phyloP scores from a whole-genome alignment of 2,113 vertebrate genomes.

The Catharus bicknelli region DNA sequence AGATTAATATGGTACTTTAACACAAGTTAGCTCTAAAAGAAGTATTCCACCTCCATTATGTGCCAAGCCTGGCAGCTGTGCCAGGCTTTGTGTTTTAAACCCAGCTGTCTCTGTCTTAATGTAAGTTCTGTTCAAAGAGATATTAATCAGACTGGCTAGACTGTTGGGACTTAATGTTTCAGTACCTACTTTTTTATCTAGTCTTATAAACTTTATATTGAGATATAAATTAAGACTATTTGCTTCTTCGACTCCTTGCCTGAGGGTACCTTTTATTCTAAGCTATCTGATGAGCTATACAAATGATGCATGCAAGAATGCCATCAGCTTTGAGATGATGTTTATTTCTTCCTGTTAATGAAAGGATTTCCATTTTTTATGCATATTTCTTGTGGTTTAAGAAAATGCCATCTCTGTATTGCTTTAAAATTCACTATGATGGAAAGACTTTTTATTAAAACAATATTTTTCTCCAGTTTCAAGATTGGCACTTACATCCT shows the following conservation, averaged over 20 bases:
- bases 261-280: constrained; percentile 60
- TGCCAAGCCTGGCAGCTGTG: constrained; percentile 5
- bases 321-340: constrained; percentile 61
- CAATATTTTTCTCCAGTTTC: constrained; percentile 48
- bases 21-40: background rate
- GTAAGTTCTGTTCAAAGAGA: constrained; percentile 52
- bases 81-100: constrained; percentile 28
- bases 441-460: constrained; percentile 67
- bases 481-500: constrained; percentile 47
- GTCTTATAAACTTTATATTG: constrained; percentile 62
- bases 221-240: constrained; percentile 73
- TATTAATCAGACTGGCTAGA: constrained; percentile 64
- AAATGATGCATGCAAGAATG: constrained; percentile 54
- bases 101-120: constrained; percentile 4
- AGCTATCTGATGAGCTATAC: constrained; percentile 44
- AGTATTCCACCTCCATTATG: background rate
- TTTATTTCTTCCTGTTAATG: constrained; percentile 69
- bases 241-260: constrained; percentile 63
- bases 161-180: constrained; percentile 48
- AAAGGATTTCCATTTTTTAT: constrained; percentile 61
- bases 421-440: constrained; percentile 55
- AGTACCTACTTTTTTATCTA: constrained; percentile 63
- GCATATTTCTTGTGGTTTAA: constrained; percentile 30
- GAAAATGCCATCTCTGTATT: constrained; percentile 28
- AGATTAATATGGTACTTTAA: background rate